Evolutionary conservation across 2,888 invertebrate species (phyloP), one percentile per base, ranked within the genome.

Genomic region (Brachylomia viminalis): DNA sequence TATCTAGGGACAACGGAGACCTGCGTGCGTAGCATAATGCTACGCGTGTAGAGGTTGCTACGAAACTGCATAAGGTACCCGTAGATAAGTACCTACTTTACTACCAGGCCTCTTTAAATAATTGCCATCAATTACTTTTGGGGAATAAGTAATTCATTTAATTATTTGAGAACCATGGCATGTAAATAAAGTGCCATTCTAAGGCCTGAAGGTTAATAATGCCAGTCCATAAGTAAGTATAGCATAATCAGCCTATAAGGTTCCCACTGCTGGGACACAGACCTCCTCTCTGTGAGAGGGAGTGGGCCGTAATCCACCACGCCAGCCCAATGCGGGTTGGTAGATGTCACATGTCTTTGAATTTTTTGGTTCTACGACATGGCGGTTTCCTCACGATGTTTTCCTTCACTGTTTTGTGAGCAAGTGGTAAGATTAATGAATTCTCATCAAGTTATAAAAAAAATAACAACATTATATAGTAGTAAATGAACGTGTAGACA

Each of bases 11-110:
- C 30, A 33, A 56, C 42, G 33, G 65, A 23, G n/a, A 30, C 27
- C 15, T 27, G 65, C 77, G 49, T 33, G 62, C 33, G 27, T 71
- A 71, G 62, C 64, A 77, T 64, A 47, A 10, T 20, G 75, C 56
- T 74, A 58, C 65, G 64, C 8, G 17, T 20, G 47, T 66, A 66
- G 49, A 52, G 33, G 11, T 56, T 42, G 70, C 62, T 77, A 77
- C 62, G 77, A 64, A 54, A 47, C 20, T 27, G 17, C 30, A 30
- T 54, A 38, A 38, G 17, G 23, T 47, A 17, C 11, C 23, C 30
- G 23, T 23, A 42, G 10, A 23, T 11, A 27, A 10, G 33, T 23
- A 38, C 3, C 1, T 17, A 10, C 20, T 20, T 45, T 58, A 23
- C 5, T 59, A 33, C 5, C 23, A 11, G 20, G 20, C 4, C 7